A percentile compares a stretch with the other conserved stretches of the same genome.
Conservation (phyloP, 2,797 vertebrate genomes). For the Hippoglossus hippoglossus region DNA sequence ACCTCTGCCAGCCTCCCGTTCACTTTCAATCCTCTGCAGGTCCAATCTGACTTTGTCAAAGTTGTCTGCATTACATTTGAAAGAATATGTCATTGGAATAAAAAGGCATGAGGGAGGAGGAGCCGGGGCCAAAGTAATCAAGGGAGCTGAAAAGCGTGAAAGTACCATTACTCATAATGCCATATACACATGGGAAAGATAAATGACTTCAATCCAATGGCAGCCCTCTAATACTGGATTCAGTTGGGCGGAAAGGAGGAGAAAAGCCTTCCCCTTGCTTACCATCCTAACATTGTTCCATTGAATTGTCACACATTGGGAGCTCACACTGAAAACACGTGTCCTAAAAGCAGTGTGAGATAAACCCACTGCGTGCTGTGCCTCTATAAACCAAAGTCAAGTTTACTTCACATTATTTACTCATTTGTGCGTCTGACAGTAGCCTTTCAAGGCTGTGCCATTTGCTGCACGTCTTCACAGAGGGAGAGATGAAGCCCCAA, state of each 20-base stretch:
- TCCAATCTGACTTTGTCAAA: conserved; percentile 77
- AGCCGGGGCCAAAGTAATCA: conserved; percentile 81
- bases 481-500: neutral
- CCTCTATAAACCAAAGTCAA: conserved; percentile 11
- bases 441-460: neutral
- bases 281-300: conserved; percentile 58
- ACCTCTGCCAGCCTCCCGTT: conserved; percentile 20
- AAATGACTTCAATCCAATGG: conserved; percentile 80
- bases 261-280: conserved; percentile 55
- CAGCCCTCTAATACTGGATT: conserved; percentile 74
- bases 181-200: conserved; percentile 79
- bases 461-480: neutral
- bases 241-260: conserved; percentile 67
- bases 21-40: conserved; percentile 42
- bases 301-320: conserved; percentile 39
- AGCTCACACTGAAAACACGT: conserved; percentile 9
- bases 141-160: conserved; percentile 81
- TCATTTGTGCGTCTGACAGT: neutral
- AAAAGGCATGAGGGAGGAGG: conserved; percentile 70
- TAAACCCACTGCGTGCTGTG: neutral
- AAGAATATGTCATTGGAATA: conserved; percentile 76
- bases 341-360: conserved; percentile 18
- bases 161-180: conserved; percentile 85
- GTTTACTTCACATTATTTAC: neutral
- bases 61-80: conserved; percentile 71